A percentile compares a stretch with the other conserved stretches of the same genome.
These are phyloP conservation scores for Eutrigla gurnardus DNA, from an alignment of 2,797 vertebrate genomes.

Conservation along the genomic window DNA sequence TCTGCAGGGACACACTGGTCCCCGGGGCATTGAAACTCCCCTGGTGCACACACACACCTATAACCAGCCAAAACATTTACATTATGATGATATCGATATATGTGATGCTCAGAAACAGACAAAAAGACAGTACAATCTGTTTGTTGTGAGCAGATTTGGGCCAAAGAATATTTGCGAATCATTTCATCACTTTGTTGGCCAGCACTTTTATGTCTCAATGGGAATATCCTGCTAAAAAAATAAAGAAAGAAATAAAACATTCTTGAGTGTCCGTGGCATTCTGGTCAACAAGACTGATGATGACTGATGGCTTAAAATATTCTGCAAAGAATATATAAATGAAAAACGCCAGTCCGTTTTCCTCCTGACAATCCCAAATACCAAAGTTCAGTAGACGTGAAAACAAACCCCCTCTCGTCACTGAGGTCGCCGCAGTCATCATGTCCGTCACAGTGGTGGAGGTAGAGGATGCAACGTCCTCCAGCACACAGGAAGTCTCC, in stretches of 20 bases:
- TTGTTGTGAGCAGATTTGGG: background rate
- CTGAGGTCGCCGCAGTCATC: conserved; percentile 92
- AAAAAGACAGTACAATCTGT: background rate
- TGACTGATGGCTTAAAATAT: background rate
- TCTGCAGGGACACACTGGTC: conserved; percentile 80
- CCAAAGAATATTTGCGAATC: background rate
- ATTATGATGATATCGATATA: background rate
- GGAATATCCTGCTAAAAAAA: background rate
- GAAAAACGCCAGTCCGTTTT: background rate
- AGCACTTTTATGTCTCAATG: background rate
- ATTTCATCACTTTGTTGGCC: background rate
- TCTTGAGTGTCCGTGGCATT: background rate
- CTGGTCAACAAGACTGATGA: background rate
- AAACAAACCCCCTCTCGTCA: conserved; percentile 87
- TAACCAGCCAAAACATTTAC: background rate
- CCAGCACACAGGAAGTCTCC: conserved; percentile 86
- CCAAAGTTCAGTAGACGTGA: background rate
- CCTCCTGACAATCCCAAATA: background rate
- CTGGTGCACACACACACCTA: conserved; percentile 84
- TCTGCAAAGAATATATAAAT: background rate
- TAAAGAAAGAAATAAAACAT: background rate
- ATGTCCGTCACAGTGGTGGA: conserved; percentile 88
- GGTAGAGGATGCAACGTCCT: conserved; percentile 86
- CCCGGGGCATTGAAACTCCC: conserved; percentile 86
- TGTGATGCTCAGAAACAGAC: background rate